These are phyloP conservation scores for Dasyornis broadbenti DNA, from an alignment of 2,113 vertebrate species.

Conservation along the genomic window DNA sequence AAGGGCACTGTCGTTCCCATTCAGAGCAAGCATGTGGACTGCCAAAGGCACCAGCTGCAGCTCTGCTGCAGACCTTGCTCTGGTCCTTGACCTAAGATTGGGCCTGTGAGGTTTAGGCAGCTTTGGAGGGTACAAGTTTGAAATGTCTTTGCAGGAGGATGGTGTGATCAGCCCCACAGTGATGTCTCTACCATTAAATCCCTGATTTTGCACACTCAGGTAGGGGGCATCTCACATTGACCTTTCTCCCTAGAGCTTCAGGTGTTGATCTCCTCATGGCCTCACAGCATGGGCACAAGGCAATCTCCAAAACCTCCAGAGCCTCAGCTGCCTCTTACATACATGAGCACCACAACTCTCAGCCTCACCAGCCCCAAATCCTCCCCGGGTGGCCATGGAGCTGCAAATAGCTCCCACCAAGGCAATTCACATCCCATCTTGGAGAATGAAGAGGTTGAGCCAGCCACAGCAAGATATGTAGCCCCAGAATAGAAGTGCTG, in stretches of 20 bases:
- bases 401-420: neutral
- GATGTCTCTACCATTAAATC: neutral
- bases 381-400: neutral
- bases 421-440: neutral
- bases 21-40: rapidly evolving
- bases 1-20: rapidly evolving
- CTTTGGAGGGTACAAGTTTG: neutral
- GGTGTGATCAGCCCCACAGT: neutral
- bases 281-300: rapidly evolving
- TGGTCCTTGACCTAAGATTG: neutral
- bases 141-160: neutral
- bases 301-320: neutral
- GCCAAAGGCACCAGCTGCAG: neutral
- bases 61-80: neutral
- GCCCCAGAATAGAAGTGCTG: neutral
- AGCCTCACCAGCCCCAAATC: neutral
- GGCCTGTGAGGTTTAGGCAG: rapidly evolving
- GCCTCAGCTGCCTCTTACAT: neutral
- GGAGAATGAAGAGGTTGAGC: rapidly evolving
- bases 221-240: neutral
- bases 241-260: neutral
- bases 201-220: neutral
- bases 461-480: neutral
- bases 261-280: rapidly evolving
- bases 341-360: neutral